Evolutionary conservation across 2,797 vertebrate species (phyloP), one percentile per base, ranked within the genome.

Genomic region (Chiroxiphia lanceolata): DNA sequence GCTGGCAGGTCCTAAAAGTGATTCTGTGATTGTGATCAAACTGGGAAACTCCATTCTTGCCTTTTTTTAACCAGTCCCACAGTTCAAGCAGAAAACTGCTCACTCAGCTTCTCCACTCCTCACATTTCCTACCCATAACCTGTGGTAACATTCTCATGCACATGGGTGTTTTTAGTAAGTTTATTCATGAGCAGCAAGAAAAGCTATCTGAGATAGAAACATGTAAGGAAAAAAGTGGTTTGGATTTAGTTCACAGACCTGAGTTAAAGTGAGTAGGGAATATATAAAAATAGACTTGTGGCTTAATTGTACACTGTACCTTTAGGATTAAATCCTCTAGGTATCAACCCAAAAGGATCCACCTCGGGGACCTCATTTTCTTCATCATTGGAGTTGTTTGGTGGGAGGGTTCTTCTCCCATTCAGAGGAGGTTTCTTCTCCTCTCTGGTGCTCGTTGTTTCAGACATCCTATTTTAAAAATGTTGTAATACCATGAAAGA

Each of bases 381-480:
- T 16, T 98, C 98, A 1, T 96, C 97, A 81, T 99, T 99, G 85
- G 98, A 98, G 94, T 71, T 97, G 90, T 98, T 98, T n/a, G 78
- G 68, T 8, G 99, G 99, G 8, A 93, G 69, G 1, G 98, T 86
- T 47, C 97, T 96, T 75, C 99, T 98, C 36, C 99, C 99, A 3
- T 95, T 98, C 89, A 98, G 97, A 25, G 94, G 97, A 29, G 67
- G 84, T 38, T 97, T 95, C 54, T 96, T 67, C n/a, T 79, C 78
- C 89, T 86, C 74, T 1, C 89, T 94, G 27, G 96, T 77, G 61
- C 93, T 97, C 2, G 13, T 47, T 90, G 89, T 78, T 74, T 96
- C 97, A n/a, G 97, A 96, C 97, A 98, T 98, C 45, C 75, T 97
- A 64, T 47, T 42, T 89, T 95, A 67, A 70, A 87, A 82, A 65